Percentiles rank a stretch among this genome's conserved stretches.
Evolutionary conservation across 2,888 invertebrate genomes (phyloP).

Genomic region (Trilocha varians): DNA sequence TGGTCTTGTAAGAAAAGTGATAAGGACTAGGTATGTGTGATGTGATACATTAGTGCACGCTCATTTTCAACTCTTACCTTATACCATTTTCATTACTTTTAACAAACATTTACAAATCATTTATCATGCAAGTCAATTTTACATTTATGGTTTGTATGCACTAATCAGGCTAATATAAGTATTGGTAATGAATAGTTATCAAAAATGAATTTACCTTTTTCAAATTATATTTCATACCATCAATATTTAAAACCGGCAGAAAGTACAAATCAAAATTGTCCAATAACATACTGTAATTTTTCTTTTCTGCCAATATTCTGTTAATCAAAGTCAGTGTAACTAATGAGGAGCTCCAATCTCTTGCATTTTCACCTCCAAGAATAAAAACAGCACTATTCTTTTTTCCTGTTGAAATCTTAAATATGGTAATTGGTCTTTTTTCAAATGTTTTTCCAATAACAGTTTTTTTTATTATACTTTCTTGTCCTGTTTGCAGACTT

Average conservation of each 20-base stretch:
- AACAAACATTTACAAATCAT: no score
- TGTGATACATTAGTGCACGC: no score
- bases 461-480: slow-evolving; percentile 17
- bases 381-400: slow-evolving; percentile 39
- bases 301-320: slow-evolving; percentile 22
- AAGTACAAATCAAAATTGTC: slow-evolving; percentile 45
- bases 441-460: slow-evolving; percentile 41
- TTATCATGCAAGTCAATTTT: no score
- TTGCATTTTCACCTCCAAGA: slow-evolving; percentile 51
- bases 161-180: no score
- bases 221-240: slow-evolving; percentile 49
- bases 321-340: slow-evolving; percentile 38
- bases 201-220: no score
- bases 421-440: slow-evolving; percentile 35
- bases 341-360: slow-evolving; percentile 48
- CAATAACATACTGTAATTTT: slow-evolving; percentile 17
- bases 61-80: no score
- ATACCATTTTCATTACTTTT: no score
- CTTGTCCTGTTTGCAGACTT: neutral
- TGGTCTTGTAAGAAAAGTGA: no score
- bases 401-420: slow-evolving; percentile 32
- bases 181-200: no score
- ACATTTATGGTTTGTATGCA: no score
- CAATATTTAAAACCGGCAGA: slow-evolving; percentile 55
- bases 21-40: no score